These are phyloP conservation scores for Busseola fusca DNA, from an alignment of 2,888 invertebrate species.

Conservation along the genomic window DNA sequence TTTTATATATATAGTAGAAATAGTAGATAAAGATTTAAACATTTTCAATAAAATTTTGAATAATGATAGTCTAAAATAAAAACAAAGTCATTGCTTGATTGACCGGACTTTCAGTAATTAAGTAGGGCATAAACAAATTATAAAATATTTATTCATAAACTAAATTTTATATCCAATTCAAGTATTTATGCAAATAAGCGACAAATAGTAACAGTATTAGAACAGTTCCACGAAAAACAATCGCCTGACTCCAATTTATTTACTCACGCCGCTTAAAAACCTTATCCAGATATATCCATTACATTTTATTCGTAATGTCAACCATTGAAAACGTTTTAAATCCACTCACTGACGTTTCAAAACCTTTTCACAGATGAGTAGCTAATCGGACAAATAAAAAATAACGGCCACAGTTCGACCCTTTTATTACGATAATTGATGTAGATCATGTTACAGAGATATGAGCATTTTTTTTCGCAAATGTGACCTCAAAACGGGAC, in stretches of 20 bases:
- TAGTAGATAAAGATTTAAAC: too few relatives aligned
- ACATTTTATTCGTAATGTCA: constrained; percentile 39
- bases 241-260: constrained; percentile 38
- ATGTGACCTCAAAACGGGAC: constrained; percentile 36
- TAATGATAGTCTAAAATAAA: background rate
- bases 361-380: constrained; percentile 38
- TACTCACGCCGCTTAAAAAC: constrained; percentile 20
- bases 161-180: constrained; percentile 18
- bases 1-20: too few relatives aligned
- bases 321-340: constrained; percentile 30
- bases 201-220: constrained; percentile 35
- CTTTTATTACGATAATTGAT: constrained; percentile 55
- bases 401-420: constrained; percentile 52
- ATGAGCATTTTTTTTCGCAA: constrained; percentile 53
- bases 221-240: constrained; percentile 33
- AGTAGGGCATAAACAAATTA: constrained; percentile 32
- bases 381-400: constrained; percentile 59
- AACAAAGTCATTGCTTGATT: background rate
- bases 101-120: background rate
- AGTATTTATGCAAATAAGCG: constrained; percentile 42
- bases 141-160: constrained; percentile 40
- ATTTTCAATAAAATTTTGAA: background rate
- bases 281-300: constrained; percentile 24
- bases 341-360: constrained; percentile 36
- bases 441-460: constrained; percentile 51